A percentile compares a stretch with the other conserved stretches of the same genome.
Conservation (phyloP, 2,888 invertebrate species). For the Smittia aterrima region DNA sequence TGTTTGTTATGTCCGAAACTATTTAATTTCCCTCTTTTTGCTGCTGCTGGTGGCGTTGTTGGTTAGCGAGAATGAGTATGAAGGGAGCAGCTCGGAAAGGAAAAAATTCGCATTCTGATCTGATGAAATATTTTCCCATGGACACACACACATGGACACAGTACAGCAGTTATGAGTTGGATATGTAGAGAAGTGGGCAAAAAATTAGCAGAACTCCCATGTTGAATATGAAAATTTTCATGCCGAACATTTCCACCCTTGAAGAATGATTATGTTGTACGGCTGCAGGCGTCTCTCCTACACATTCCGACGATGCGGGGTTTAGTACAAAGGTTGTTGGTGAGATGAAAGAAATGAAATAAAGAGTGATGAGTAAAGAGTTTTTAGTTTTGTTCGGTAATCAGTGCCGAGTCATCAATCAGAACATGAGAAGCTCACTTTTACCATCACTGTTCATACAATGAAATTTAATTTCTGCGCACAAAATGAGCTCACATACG, state of each 20-base stretch:
- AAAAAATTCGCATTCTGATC: slow-evolving; percentile 7
- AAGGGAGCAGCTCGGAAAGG: not conserved
- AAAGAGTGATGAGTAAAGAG: not conserved
- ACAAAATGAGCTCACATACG: not conserved
- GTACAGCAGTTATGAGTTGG: slow-evolving; percentile 17
- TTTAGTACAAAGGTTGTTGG: not conserved
- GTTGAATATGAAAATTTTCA: slow-evolving; percentile 38
- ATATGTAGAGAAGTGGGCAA: slow-evolving; percentile 11
- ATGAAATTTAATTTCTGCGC: not conserved
- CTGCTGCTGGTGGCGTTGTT: not conserved
- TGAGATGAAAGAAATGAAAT: slow-evolving; percentile 2
- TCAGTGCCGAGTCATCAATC: not conserved
- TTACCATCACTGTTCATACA: not conserved
- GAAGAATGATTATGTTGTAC: slow-evolving; percentile 48
- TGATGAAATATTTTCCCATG: not conserved
- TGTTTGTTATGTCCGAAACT: slow-evolving; percentile 15
- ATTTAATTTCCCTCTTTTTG: slow-evolving; percentile 16
- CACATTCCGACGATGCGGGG: not conserved
- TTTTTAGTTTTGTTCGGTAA: slow-evolving; percentile 4
- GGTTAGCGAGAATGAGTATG: not conserved
- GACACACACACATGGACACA: not conserved
- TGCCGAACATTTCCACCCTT: slow-evolving; percentile 6
- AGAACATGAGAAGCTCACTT: not conserved
- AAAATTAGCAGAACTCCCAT: slow-evolving; percentile 38
- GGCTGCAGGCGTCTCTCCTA: slow-evolving; percentile 51